Evolutionary conservation across 2,888 invertebrate species (phyloP), one percentile per base, ranked within the genome.

Genomic region (Carcina quercana): DNA sequence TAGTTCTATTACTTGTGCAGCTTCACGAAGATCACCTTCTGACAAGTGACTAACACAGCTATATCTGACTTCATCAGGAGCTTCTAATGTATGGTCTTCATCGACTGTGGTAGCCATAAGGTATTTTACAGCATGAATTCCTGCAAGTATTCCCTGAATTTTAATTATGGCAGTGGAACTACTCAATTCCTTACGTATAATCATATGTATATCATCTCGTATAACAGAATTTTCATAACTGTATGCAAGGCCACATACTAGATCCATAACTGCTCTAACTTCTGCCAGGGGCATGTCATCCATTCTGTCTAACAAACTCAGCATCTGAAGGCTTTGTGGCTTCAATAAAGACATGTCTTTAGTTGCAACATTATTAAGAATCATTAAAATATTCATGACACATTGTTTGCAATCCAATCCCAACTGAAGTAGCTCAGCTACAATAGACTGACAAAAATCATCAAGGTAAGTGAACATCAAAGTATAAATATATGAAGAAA

Each of bases 171-270:
- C 80, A 44, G 86, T 86, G 2, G 88, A 86, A 59, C 88, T 89
- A 2, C 90, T 88, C 20, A 96, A 74, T 66, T 95, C 93, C 64
- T 96, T 96, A 45, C 91, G 88, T n/a, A 95, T 87, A 11, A 95
- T 76, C 84, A 96, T 95, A 55, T 91, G 89, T 30, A 96, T 86
- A 59, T 95, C 94, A 73, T 93, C 92, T 63, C 91, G 88, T 21
- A 94, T 86, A 5, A 70, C 58, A 7, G 84, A 84, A 43, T 79
- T 78, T 48, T 82, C 74, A 43, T 62, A 63, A 35, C 68, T 67
- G 34, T 78, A 95, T 14, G 92, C 92, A 24, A 94, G 82, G 11
- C 86, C 86, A 58, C 94, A 93, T 3, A 96, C 67, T 43, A 95
- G 80, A 58, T 94, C 90, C 86, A 94, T 93, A 7, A 94, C 86